These are phyloP conservation scores for Spinus olivaceus DNA, from an alignment of 2,797 vertebrate genomes.

Conservation along the genomic window DNA sequence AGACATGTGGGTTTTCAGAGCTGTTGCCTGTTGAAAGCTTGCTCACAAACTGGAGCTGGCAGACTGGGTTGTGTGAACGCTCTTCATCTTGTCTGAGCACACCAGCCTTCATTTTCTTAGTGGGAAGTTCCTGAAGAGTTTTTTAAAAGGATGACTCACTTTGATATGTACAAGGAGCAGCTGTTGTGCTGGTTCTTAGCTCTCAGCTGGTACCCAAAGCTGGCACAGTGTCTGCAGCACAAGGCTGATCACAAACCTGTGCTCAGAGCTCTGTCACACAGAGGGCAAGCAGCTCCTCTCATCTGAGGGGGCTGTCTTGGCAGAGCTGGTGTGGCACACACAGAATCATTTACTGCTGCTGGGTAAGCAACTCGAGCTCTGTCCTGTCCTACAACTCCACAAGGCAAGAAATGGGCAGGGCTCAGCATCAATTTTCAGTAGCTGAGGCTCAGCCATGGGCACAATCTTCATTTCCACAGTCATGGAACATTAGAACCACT, in stretches of 20 bases:
- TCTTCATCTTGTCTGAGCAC: background rate
- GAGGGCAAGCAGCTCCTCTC: background rate
- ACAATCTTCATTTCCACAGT: background rate
- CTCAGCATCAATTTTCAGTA: background rate
- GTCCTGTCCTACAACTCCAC: background rate
- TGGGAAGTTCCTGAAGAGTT: background rate
- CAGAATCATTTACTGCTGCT: background rate
- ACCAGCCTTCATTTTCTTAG: background rate
- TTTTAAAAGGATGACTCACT: background rate
- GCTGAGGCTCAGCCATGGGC: background rate
- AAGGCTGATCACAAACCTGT: background rate
- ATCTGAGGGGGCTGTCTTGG: background rate
- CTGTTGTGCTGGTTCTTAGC: background rate
- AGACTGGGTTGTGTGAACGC: background rate
- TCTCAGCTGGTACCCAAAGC: background rate
- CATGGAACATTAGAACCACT: too few relatives aligned
- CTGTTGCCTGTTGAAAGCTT: background rate
- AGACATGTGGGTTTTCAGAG: background rate
- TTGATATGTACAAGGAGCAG: background rate
- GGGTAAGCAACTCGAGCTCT: background rate
- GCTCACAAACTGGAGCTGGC: background rate
- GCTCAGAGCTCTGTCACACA: background rate
- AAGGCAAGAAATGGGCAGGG: background rate
- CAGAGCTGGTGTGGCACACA: background rate
- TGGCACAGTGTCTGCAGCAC: background rate